These are phyloP conservation scores for Acleris cristana DNA, from an alignment of 2,888 invertebrate species.

Conservation along the genomic window DNA sequence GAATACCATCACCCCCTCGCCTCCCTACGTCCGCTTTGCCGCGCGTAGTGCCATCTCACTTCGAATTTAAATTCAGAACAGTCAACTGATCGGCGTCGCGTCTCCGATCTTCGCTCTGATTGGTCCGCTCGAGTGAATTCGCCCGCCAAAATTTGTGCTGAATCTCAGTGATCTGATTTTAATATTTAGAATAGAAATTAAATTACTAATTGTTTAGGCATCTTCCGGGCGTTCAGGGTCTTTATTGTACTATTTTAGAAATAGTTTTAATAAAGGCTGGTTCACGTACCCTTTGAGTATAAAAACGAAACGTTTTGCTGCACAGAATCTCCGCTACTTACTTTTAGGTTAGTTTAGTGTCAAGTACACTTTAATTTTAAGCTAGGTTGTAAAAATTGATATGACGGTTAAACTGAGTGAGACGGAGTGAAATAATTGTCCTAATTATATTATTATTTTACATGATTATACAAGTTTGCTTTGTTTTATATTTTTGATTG, in stretches of 20 bases:
- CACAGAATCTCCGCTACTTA: constrained; percentile 54
- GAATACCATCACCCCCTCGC: constrained; percentile 21
- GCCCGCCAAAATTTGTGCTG: constrained; percentile 57
- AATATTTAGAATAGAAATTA: constrained; percentile 37
- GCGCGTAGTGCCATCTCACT: constrained; percentile 64
- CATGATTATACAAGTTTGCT: constrained; percentile 50
- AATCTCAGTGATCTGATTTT: constrained; percentile 41
- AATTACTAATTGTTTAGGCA: constrained; percentile 34
- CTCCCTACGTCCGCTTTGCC: constrained; percentile 35
- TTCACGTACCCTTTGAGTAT: constrained; percentile 48
- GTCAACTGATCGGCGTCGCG: constrained; percentile 56
- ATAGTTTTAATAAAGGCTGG: constrained; percentile 72
- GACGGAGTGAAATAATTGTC: constrained; percentile 55
- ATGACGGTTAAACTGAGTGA: constrained; percentile 67
- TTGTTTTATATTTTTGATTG: constrained; percentile 52
- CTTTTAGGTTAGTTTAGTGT: constrained; percentile 56
- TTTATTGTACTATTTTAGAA: constrained; percentile 78
- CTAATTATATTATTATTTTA: constrained; percentile 55
- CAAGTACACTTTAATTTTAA: constrained; percentile 71
- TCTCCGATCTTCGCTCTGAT: constrained; percentile 54
- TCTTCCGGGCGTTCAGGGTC: constrained; percentile 57
- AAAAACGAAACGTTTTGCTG: constrained; percentile 47
- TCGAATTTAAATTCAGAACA: constrained; percentile 40
- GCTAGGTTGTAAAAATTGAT: constrained; percentile 71
- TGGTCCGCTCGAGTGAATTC: constrained; percentile 56